Percentiles rank a stretch among this genome's conserved stretches.
phyloP scores from a whole-genome alignment of 2,113 vertebrate species.

The Aegypius monachus region DNA sequence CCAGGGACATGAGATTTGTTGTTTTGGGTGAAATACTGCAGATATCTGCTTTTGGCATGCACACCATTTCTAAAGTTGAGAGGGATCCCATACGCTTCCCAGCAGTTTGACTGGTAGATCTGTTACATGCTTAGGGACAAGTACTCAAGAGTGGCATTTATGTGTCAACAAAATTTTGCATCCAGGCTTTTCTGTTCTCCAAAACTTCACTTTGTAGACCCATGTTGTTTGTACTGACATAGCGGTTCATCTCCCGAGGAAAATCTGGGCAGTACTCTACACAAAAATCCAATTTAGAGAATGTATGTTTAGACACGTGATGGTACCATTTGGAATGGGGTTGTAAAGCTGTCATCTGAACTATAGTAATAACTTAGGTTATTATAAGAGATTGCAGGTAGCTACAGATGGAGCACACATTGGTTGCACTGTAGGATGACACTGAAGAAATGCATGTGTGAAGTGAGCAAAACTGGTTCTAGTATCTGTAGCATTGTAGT shows the following conservation, averaged over 20 bases:
- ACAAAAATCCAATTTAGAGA: background rate
- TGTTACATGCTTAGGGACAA: background rate
- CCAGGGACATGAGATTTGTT: background rate
- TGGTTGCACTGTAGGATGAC: background rate
- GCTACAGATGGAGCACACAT: background rate
- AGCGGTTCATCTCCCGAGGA: rapidly evolving
- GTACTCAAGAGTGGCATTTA: background rate
- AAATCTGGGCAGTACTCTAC: background rate
- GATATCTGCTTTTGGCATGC: background rate
- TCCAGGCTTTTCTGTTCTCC: background rate
- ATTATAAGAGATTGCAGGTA: background rate
- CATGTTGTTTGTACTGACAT: background rate
- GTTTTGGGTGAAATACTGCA: background rate
- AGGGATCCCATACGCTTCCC: background rate
- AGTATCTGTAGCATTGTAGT: background rate
- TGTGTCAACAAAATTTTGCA: background rate
- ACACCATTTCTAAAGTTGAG: background rate
- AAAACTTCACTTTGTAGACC: background rate
- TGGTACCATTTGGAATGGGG: background rate
- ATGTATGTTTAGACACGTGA: rapidly evolving
- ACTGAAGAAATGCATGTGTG: background rate
- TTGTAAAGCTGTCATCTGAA: background rate
- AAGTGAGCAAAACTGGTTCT: background rate
- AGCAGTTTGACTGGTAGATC: background rate
- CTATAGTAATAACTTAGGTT: background rate